Percentiles rank a stretch among this genome's conserved stretches.
phyloP scores from a whole-genome alignment of 1,140 invertebrate genomes.

The Metaphire vulgaris region DNA sequence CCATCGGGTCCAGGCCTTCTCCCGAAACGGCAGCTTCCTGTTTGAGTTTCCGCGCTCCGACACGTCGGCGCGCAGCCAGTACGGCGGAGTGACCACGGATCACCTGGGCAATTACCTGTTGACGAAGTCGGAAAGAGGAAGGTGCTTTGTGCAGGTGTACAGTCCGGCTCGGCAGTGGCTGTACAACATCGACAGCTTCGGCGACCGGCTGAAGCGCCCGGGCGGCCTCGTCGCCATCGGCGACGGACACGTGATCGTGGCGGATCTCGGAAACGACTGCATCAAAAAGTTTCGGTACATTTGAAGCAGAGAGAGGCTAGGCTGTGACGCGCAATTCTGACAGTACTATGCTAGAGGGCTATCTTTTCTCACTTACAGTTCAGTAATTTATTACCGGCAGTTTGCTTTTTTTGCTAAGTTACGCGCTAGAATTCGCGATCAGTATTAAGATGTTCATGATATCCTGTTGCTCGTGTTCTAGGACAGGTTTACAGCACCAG shows the following conservation, averaged over 20 bases:
- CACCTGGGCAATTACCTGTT: constrained; percentile 65
- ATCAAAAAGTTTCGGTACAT: constrained; percentile 76
- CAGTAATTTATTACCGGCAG: no score
- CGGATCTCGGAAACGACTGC: constrained; percentile 81
- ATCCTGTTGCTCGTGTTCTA: no score
- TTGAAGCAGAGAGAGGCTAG: constrained; percentile 28
- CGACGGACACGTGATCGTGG: constrained; percentile 69
- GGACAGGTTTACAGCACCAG: no score
- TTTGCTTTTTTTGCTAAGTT: no score
- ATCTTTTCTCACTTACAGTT: no score
- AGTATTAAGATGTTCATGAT: no score
- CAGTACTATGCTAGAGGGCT: no score
- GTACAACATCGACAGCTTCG: constrained; percentile 72
- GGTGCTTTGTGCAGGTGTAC: constrained; percentile 68
- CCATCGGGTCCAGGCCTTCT: constrained; percentile 71
- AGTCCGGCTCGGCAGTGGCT: constrained; percentile 60
- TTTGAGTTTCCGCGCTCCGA: constrained; percentile 56
- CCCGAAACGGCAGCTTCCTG: constrained; percentile 65
- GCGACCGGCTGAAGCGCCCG: constrained; percentile 69
- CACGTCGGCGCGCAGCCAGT: constrained; percentile 53
- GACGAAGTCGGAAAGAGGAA: constrained; percentile 67
- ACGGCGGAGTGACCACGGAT: constrained; percentile 71
- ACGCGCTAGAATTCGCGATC: no score
- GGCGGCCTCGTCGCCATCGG: constrained; percentile 68
- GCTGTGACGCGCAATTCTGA: neutral